phyloP scores from a whole-genome alignment of 2,113 vertebrate species.

The Microtus richardsoni region DNA sequence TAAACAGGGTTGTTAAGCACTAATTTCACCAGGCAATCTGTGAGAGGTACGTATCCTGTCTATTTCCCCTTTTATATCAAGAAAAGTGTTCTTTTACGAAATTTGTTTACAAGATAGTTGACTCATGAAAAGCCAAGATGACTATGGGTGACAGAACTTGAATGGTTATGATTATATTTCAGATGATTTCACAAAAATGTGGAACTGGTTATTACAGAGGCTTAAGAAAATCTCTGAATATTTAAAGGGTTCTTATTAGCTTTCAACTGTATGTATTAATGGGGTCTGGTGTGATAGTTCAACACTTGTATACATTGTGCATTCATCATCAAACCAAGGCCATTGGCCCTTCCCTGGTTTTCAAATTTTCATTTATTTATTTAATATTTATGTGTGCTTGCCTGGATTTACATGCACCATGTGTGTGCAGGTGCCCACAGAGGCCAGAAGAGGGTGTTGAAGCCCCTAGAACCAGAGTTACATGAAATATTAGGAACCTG shows the following conservation, averaged over 20 bases:
- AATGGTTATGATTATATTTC: background rate
- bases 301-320: no score
- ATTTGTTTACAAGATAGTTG: background rate
- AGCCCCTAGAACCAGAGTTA: background rate
- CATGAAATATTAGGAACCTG: background rate
- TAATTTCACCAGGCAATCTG: background rate
- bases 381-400: background rate
- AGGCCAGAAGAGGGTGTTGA: background rate
- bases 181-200: background rate
- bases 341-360: background rate
- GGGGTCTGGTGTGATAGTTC: background rate
- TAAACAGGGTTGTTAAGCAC: constrained; percentile 32
- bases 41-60: background rate
- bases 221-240: constrained; percentile 2
- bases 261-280: background rate
- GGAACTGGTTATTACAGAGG: constrained; percentile 6
- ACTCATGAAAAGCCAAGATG: background rate
- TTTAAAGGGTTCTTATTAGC: background rate
- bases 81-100: background rate
- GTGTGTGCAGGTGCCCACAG: background rate
- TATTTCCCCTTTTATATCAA: constrained; percentile 7
- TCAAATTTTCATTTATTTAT: background rate
- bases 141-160: background rate
- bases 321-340: no score
- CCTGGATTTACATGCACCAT: background rate